phyloP scores from a whole-genome alignment of 2,797 vertebrate species.

The Phoeniculus purpureus region DNA sequence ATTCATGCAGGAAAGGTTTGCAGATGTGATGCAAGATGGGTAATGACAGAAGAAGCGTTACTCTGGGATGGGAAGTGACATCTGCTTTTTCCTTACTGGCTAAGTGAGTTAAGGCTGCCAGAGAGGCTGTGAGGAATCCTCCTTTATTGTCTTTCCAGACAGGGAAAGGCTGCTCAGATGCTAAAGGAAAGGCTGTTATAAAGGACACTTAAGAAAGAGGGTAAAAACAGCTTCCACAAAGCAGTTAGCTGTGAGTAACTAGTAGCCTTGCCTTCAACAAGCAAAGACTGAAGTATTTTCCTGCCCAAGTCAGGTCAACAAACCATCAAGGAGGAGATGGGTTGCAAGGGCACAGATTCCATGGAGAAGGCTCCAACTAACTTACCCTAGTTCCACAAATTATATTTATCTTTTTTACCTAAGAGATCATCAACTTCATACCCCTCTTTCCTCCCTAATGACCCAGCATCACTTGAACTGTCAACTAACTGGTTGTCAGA shows the following conservation, averaged over 20 bases:
- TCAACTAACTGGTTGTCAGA: neutral
- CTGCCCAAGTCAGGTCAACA: neutral
- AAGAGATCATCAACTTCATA: neutral
- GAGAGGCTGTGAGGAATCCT: neutral
- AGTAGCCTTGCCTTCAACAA: neutral
- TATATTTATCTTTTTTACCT: neutral
- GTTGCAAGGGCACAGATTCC: neutral
- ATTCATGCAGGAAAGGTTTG: neutral
- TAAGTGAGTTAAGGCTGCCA: neutral
- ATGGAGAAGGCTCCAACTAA: too few species aligned
- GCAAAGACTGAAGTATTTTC: neutral
- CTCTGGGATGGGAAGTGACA: neutral
- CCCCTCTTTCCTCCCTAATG: neutral
- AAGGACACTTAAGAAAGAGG: neutral
- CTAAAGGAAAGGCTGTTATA: neutral
- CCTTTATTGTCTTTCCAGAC: neutral
- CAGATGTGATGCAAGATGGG: neutral
- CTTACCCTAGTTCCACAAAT: neutral
- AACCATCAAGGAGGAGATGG: neutral
- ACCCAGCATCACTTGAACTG: neutral
- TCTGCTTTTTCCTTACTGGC: neutral
- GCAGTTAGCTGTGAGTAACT: neutral
- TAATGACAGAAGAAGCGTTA: neutral
- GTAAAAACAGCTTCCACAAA: neutral
- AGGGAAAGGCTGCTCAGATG: neutral